Evolutionary conservation across 2,797 vertebrate species (phyloP).

Genomic region (Gymnoscopelus microlampas): DNA sequence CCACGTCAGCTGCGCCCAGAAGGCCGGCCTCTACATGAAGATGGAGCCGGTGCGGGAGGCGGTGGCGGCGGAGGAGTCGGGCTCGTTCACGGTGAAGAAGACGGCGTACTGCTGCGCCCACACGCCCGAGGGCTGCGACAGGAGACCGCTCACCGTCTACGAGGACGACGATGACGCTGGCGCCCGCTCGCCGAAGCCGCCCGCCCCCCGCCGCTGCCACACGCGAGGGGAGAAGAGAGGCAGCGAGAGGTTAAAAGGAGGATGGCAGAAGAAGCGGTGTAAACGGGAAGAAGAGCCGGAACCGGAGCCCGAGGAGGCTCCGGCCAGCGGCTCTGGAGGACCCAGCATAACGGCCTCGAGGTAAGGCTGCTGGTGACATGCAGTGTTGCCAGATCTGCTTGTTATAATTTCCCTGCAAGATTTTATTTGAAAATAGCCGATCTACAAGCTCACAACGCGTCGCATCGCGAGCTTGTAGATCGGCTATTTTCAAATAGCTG

Average conservation of each 20-base stretch:
- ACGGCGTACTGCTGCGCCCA: constrained; percentile 95
- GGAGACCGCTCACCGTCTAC: constrained; percentile 92
- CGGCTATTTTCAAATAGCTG: too few relatives aligned
- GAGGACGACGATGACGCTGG: constrained; percentile 74
- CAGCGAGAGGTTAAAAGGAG: constrained; percentile 69
- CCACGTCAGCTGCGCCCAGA: constrained; percentile 97
- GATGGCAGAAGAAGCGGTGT: constrained; percentile 84
- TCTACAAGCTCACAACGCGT: too few relatives aligned
- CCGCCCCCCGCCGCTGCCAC: constrained; percentile 86
- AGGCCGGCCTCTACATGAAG: constrained; percentile 94
- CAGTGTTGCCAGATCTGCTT: too few relatives aligned
- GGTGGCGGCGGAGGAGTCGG: constrained; percentile 81
- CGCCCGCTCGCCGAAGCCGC: constrained; percentile 77
- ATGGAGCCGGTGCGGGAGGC: constrained; percentile 96
- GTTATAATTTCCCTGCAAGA: too few relatives aligned
- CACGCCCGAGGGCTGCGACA: constrained; percentile 90
- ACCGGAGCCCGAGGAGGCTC: constrained; percentile 82
- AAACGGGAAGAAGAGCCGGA: constrained; percentile 82
- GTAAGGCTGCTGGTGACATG: constrained; percentile 72
- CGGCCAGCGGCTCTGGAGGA: constrained; percentile 85
- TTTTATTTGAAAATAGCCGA: too few relatives aligned
- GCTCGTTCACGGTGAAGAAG: constrained; percentile 94
- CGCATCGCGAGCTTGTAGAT: too few relatives aligned
- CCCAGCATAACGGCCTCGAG: constrained; percentile 95
- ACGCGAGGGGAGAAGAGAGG: constrained; percentile 85